phyloP scores from a whole-genome alignment of 2,113 vertebrate genomes.

The Nipponia nippon region DNA sequence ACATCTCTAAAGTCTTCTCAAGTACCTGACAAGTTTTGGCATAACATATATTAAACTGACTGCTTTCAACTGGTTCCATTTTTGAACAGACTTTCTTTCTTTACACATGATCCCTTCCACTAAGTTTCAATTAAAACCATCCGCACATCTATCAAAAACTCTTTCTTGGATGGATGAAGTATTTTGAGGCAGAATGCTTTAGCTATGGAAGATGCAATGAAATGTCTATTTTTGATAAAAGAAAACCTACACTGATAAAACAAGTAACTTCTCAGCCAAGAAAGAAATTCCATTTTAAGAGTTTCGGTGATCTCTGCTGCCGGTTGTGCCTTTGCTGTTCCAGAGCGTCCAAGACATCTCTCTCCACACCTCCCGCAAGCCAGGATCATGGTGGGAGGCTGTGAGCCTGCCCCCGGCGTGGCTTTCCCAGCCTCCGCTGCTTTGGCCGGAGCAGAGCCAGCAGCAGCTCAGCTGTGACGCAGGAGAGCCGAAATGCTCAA shows the following conservation, averaged over 20 bases:
- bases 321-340: background rate
- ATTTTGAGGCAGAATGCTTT: background rate
- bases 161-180: background rate
- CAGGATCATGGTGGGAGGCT: background rate
- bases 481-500: background rate
- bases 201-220: background rate
- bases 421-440: background rate
- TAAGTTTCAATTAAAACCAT: background rate
- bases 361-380: background rate
- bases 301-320: background rate
- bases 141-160: background rate
- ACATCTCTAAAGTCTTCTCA: background rate
- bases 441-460: background rate
- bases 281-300: background rate
- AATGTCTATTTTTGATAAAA: background rate
- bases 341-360: background rate
- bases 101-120: background rate
- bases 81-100: background rate
- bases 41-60: background rate
- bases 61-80: background rate
- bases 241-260: background rate
- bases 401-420: fast-evolving
- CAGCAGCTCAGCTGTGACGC: background rate
- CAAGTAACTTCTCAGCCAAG: background rate
- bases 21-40: background rate